Conservation (phyloP, 2,888 invertebrate genomes). For the Polydrusus pterygomalis region DNA sequence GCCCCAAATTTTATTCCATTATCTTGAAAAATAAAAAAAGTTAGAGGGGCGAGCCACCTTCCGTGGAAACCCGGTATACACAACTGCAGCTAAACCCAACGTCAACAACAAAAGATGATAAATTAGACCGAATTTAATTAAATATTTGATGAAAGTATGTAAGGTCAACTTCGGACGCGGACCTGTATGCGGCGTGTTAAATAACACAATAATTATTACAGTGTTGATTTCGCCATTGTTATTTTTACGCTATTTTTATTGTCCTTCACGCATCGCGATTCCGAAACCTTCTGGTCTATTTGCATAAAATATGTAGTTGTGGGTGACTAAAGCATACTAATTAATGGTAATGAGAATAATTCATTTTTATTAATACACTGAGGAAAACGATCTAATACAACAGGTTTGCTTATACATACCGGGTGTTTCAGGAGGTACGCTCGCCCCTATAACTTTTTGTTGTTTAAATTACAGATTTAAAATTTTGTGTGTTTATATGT, state of each 20-base stretch:
- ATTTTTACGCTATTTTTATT: slow-evolving; percentile 32
- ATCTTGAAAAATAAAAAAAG: too few relatives aligned
- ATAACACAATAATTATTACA: slow-evolving; percentile 25
- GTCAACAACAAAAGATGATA: too few relatives aligned
- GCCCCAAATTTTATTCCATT: too few relatives aligned
- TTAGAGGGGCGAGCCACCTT: too few relatives aligned
- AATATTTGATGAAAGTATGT: slow-evolving; percentile 29
- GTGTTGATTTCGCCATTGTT: slow-evolving; percentile 33
- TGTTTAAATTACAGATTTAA: too few relatives aligned
- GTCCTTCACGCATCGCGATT: slow-evolving; percentile 34
- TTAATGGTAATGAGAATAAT: background rate
- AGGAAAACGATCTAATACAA: too few relatives aligned
- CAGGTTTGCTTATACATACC: too few relatives aligned
- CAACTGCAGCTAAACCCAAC: background rate
- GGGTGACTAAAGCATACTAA: background rate
- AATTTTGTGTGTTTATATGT: too few relatives aligned
- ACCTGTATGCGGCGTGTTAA: slow-evolving; percentile 23
- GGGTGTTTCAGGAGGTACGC: too few relatives aligned
- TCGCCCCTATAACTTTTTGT: too few relatives aligned
- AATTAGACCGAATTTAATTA: slow-evolving; percentile 17
- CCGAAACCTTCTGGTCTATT: slow-evolving; percentile 9
- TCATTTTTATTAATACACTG: background rate
- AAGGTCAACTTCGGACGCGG: slow-evolving; percentile 20
- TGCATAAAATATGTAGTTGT: slow-evolving; percentile 31
- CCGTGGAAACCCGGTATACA: too few relatives aligned